A percentile compares a stretch with the other conserved stretches of the same genome.
phyloP scores from a whole-genome alignment of 2,888 invertebrate species.

The Ectemnius continuus region DNA sequence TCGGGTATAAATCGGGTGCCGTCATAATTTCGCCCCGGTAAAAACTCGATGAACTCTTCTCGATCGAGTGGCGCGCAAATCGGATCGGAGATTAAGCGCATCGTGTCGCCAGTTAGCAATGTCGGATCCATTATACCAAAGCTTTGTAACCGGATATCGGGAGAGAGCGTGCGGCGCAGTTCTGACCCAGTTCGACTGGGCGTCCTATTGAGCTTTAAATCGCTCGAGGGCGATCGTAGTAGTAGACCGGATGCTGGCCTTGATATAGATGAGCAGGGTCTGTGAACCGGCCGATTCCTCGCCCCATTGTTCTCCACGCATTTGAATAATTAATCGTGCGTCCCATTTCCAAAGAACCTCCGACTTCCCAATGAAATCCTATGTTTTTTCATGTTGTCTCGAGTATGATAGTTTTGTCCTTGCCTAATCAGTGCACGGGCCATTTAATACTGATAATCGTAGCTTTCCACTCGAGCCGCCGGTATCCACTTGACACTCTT shows the following conservation, averaged over 20 bases:
- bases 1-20: too few relatives aligned
- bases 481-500: background rate
- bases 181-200: conserved; percentile 15
- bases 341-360: conserved; percentile 12
- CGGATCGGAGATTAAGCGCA: too few relatives aligned
- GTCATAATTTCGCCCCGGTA: background rate
- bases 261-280: conserved; percentile 60
- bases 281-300: conserved; percentile 51
- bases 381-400: too few relatives aligned
- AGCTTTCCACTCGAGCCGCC: background rate
- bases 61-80: background rate
- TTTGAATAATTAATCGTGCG: conserved; percentile 67
- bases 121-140: background rate
- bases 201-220: conserved; percentile 10
- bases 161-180: conserved; percentile 21
- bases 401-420: background rate
- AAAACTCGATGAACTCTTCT: background rate
- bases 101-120: background rate
- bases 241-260: conserved; percentile 64
- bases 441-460: conserved; percentile 7
- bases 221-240: conserved; percentile 6
- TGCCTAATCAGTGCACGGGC: conserved; percentile 1
- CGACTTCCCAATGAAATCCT: background rate
- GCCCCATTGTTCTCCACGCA: conserved; percentile 62
- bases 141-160: conserved; percentile 5